Percentiles rank a stretch among this genome's conserved stretches.
phyloP scores from a whole-genome alignment of 2,888 invertebrate species.

The Xestia sexstrigata region DNA sequence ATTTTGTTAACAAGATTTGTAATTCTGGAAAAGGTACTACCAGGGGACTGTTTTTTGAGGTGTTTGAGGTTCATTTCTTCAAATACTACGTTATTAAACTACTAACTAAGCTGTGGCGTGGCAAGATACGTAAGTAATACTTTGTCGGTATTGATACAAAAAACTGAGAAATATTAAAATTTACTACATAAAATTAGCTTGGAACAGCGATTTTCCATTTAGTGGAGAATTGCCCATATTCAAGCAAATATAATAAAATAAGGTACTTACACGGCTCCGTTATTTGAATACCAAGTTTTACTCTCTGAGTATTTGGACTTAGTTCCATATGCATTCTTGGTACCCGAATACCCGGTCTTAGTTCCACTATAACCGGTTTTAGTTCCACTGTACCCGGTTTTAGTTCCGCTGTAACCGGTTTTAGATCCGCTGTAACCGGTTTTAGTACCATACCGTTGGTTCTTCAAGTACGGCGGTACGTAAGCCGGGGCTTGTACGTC shows the following conservation, averaged over 20 bases:
- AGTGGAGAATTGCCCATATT: too few species aligned
- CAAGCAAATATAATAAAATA: neutral
- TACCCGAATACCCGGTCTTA: constrained; percentile 69
- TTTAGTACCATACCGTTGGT: constrained; percentile 71
- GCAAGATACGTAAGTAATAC: too few species aligned
- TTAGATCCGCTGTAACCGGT: constrained; percentile 66
- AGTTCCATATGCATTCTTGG: constrained; percentile 65
- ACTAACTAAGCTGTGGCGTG: too few species aligned
- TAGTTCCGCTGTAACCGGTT: constrained; percentile 67
- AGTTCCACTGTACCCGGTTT: constrained; percentile 61
- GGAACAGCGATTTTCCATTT: too few species aligned
- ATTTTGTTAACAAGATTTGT: too few species aligned
- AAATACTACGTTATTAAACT: too few species aligned
- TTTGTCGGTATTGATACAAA: too few species aligned
- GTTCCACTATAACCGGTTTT: constrained; percentile 69
- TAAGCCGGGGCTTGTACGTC: constrained; percentile 85
- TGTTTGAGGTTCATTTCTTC: too few species aligned
- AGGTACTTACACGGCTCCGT: constrained; percentile 77
- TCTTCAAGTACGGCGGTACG: constrained; percentile 78
- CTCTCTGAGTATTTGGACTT: constrained; percentile 73
- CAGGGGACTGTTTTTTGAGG: too few species aligned
- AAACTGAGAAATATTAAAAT: too few species aligned
- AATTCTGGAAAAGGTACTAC: too few species aligned
- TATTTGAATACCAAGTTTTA: constrained; percentile 77
- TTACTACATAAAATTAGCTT: too few species aligned